phyloP scores from a whole-genome alignment of 2,888 invertebrate genomes.

The Drosophila lacicola region DNA sequence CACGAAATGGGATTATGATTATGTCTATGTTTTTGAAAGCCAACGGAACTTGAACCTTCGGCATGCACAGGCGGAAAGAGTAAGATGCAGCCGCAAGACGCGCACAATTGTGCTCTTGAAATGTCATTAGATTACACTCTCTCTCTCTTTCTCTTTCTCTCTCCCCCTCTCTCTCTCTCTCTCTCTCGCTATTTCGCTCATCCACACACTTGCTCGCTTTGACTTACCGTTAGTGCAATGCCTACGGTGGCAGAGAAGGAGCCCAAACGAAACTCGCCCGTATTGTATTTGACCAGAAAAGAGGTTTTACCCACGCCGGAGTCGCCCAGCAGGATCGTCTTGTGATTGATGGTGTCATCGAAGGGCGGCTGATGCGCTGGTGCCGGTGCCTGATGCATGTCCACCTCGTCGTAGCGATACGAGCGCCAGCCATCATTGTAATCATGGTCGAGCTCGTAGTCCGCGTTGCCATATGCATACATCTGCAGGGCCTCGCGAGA shows the following conservation, averaged over 20 bases:
- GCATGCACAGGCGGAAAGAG: constrained; percentile 22
- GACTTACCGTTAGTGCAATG: constrained; percentile 96
- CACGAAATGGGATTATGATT: constrained; percentile 52
- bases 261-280: constrained; percentile 94
- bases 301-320: constrained; percentile 98
- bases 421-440: constrained; percentile 84
- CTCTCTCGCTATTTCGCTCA: not conserved
- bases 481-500: constrained; percentile 89
- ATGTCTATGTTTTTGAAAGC: constrained; percentile 16
- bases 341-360: constrained; percentile 88
- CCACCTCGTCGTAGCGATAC: constrained; percentile 84
- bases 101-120: not conserved
- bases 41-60: constrained; percentile 16
- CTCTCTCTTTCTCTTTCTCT: not conserved
- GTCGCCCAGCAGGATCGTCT: constrained; percentile 97
- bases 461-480: constrained; percentile 84
- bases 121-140: not conserved
- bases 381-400: constrained; percentile 71
- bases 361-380: constrained; percentile 73
- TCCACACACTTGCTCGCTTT: not conserved
- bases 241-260: constrained; percentile 98
- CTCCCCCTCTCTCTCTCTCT: not conserved
- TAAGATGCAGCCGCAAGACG: not conserved
- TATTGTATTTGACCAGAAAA: constrained; percentile 96
- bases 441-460: constrained; percentile 73